Conservation (phyloP, 2,797 vertebrate genomes). For the Siniperca scherzeri region DNA sequence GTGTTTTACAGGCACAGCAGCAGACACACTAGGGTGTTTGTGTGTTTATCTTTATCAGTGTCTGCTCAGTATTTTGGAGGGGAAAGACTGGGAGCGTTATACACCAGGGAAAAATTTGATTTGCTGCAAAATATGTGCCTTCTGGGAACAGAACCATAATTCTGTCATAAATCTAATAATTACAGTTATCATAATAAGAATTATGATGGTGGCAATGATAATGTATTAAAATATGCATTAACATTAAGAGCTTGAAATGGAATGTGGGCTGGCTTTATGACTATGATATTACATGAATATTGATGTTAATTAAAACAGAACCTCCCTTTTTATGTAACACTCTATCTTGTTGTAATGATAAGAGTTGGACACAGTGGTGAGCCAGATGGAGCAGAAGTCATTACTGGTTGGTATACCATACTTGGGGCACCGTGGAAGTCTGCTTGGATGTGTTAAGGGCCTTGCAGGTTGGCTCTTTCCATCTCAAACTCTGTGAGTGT, state of each 20-base stretch:
- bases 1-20: constrained; percentile 83
- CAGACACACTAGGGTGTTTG: constrained; percentile 81
- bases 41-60: constrained; percentile 88
- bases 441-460: constrained; percentile 39
- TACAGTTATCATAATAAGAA: constrained; percentile 85
- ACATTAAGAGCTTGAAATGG: constrained; percentile 81
- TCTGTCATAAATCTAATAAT: constrained; percentile 85
- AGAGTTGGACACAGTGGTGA: constrained; percentile 51
- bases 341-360: constrained; percentile 75
- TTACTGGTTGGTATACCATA: constrained; percentile 56
- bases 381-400: constrained; percentile 54
- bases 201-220: constrained; percentile 84
- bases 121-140: constrained; percentile 78
- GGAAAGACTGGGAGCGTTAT: constrained; percentile 62
- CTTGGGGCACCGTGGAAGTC: constrained; percentile 55
- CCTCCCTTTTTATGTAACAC: constrained; percentile 77
- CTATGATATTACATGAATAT: constrained; percentile 86
- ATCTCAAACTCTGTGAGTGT: constrained; percentile 28
- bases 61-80: constrained; percentile 76
- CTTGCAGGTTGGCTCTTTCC: constrained; percentile 31
- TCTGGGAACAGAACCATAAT: constrained; percentile 83
- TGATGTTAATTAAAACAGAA: constrained; percentile 86
- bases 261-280: constrained; percentile 75
- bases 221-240: constrained; percentile 89
- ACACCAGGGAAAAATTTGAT: constrained; percentile 74